phyloP scores from a whole-genome alignment of 2,113 vertebrate genomes.

The Myotis davidii region DNA sequence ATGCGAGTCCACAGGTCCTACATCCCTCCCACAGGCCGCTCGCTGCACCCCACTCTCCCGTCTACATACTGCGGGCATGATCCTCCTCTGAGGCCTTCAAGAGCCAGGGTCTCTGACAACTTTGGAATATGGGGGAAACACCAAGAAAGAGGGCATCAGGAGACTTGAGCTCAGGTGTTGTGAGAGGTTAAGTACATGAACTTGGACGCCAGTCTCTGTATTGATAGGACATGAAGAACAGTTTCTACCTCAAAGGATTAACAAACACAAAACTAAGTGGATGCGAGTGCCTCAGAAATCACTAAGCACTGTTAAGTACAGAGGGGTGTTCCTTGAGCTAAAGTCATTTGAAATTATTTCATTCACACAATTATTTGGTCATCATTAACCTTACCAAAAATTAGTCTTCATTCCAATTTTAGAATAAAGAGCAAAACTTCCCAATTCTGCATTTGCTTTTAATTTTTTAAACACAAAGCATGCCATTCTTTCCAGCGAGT shows the following conservation, averaged over 20 bases:
- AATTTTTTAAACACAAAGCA: neutral
- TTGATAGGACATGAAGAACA: neutral
- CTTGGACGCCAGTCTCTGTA: neutral
- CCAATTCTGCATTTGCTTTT: neutral
- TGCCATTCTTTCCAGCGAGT: neutral
- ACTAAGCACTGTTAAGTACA: neutral
- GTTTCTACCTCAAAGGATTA: neutral
- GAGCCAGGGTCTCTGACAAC: neutral
- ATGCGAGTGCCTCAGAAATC: neutral
- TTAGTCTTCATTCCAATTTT: neutral
- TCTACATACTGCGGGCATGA: fast-evolving
- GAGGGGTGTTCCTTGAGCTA: neutral
- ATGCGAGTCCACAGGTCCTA: neutral
- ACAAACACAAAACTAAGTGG: neutral
- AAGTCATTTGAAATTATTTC: neutral
- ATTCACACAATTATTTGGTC: neutral
- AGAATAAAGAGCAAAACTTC: neutral
- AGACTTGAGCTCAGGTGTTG: neutral
- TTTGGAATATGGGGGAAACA: neutral
- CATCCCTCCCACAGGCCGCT: neutral
- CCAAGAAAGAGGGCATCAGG: neutral
- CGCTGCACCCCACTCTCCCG: fast-evolving
- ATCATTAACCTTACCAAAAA: neutral
- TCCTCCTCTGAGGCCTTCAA: neutral
- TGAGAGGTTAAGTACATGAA: neutral